A percentile compares a stretch with the other conserved stretches of the same genome.
Conservation (phyloP, 2,113 vertebrate species). For the Odontophorus gujanensis region DNA sequence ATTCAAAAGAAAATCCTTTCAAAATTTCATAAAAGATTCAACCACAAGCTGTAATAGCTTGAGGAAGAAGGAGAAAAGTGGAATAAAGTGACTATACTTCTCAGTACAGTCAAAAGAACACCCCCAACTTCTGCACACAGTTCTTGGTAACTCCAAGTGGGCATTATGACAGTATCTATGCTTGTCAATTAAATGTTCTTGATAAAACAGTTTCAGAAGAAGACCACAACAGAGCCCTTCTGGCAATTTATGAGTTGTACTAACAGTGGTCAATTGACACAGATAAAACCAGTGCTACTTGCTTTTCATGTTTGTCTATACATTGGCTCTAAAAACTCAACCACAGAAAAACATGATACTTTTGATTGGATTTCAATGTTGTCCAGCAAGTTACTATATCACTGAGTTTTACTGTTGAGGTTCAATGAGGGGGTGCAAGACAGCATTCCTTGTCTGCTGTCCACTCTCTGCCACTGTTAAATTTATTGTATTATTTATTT, state of each 20-base stretch:
- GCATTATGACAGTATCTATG: background rate
- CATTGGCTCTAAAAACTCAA: background rate
- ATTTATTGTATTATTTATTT: background rate
- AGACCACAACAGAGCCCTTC: background rate
- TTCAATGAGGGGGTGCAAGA: background rate
- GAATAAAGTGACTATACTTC: background rate
- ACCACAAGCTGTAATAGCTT: background rate
- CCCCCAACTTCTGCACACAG: background rate
- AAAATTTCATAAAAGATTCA: background rate
- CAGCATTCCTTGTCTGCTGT: background rate
- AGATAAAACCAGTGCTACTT: background rate
- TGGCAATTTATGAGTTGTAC: background rate
- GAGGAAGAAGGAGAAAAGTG: background rate
- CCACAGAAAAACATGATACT: background rate
- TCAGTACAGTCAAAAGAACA: background rate
- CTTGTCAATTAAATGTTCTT: background rate
- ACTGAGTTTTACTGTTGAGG: background rate
- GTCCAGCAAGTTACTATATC: background rate
- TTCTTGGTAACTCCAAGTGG: background rate
- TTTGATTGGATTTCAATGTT: background rate
- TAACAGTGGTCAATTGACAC: background rate
- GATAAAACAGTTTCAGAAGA: background rate
- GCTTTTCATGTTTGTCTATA: background rate
- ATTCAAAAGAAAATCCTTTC: background rate
- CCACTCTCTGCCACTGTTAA: background rate